Conservation (phyloP, 2,888 invertebrate species). For the Osedax frankpressi region DNA sequence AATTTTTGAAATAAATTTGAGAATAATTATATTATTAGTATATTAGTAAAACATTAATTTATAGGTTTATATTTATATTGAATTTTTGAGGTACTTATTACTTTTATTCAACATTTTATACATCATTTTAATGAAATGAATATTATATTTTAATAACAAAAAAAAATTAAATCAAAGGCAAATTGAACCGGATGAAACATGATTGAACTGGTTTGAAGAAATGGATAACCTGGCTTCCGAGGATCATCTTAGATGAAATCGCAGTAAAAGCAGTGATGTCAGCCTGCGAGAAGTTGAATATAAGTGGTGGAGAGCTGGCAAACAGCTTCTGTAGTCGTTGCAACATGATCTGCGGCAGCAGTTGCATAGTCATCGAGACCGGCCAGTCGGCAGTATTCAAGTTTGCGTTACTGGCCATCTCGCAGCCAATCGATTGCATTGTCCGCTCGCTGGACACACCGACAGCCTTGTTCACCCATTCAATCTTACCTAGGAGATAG, state of each 20-base stretch:
- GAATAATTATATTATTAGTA: no score
- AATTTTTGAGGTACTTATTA: no score
- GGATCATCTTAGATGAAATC: constrained; percentile 48
- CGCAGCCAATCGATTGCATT: background rate
- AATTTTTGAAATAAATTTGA: no score
- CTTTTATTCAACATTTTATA: no score
- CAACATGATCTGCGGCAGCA: constrained; percentile 81
- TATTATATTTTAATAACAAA: no score
- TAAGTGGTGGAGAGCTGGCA: constrained; percentile 79
- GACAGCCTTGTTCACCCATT: background rate
- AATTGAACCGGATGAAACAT: no score
- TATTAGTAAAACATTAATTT: no score
- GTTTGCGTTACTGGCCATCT: background rate
- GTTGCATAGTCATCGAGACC: constrained; percentile 75
- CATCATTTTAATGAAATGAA: no score
- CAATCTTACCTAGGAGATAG: background rate
- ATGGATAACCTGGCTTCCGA: constrained; percentile 38
- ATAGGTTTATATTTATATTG: no score
- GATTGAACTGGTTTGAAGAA: no score
- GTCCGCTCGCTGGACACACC: background rate
- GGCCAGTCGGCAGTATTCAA: constrained; percentile 60
- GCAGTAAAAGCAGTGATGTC: constrained; percentile 58
- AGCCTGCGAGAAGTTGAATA: constrained; percentile 58
- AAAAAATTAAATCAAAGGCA: no score
- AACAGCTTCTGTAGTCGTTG: constrained; percentile 57